These are phyloP conservation scores for Carcinoscorpius rotundicauda DNA, from an alignment of 1,140 invertebrate genomes.

Conservation along the genomic window DNA sequence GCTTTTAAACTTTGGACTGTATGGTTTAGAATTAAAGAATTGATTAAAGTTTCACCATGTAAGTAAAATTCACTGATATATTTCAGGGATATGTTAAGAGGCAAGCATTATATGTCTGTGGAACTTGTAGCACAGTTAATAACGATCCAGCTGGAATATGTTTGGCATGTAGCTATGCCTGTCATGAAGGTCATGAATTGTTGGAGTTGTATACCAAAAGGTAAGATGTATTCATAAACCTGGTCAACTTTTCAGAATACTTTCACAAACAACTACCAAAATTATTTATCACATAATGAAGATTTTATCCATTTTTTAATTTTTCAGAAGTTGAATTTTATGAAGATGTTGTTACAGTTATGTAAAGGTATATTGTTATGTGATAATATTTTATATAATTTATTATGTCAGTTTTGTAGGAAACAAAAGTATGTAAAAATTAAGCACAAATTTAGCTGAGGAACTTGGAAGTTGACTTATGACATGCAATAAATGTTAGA, in stretches of 20 bases:
- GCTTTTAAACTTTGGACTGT: background rate
- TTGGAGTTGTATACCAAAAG: constrained; percentile 95
- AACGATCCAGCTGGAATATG: constrained; percentile 67
- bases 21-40: background rate
- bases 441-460: too few species aligned
- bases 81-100: constrained; percentile 77
- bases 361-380: too few species aligned
- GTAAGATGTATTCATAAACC: constrained; percentile 25
- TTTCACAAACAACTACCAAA: too few species aligned
- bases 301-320: too few species aligned
- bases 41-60: background rate
- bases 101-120: constrained; percentile 89
- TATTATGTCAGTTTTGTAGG: too few species aligned
- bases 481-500: too few species aligned
- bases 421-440: too few species aligned
- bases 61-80: background rate
- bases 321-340: too few species aligned
- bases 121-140: constrained; percentile 60
- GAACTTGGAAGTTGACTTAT: too few species aligned
- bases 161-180: constrained; percentile 84
- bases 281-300: too few species aligned
- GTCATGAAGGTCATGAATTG: constrained; percentile 92
- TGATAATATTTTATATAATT: too few species aligned
- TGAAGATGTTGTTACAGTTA: too few species aligned
- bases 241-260: background rate